A percentile compares a stretch with the other conserved stretches of the same genome.
Conservation (phyloP, 2,888 invertebrate species). For the Syrphus vitripennis region DNA sequence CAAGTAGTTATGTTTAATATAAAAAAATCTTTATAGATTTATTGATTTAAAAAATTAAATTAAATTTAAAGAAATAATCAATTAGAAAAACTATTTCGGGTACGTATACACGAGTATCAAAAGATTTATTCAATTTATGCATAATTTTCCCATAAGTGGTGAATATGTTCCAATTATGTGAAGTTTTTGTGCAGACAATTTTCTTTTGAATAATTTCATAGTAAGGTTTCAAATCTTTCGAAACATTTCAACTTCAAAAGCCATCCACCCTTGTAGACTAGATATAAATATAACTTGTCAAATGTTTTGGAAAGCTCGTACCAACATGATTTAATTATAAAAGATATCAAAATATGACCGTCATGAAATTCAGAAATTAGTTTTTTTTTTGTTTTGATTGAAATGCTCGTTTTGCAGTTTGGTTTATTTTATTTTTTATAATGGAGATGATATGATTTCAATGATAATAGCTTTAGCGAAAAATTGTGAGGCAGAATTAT, state of each 20-base stretch:
- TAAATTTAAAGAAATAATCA: too few relatives aligned
- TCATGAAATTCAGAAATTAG: conserved; percentile 33
- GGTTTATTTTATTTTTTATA: neutral
- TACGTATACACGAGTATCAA: too few relatives aligned
- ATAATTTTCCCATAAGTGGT: too few relatives aligned
- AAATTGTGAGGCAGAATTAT: neutral
- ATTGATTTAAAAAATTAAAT: too few relatives aligned
- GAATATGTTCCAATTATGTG: too few relatives aligned
- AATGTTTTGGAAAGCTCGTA: neutral
- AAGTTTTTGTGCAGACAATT: too few relatives aligned
- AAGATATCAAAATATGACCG: conserved; percentile 30
- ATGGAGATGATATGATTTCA: conserved; percentile 21
- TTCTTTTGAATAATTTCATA: too few relatives aligned
- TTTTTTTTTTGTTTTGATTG: conserved; percentile 4
- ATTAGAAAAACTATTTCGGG: too few relatives aligned
- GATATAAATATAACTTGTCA: neutral
- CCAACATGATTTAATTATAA: conserved; percentile 55
- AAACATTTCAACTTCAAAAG: neutral
- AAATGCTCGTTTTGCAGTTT: neutral
- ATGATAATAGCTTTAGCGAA: conserved; percentile 15
- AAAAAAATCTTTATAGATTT: too few relatives aligned
- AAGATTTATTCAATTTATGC: too few relatives aligned
- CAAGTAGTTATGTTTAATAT: too few relatives aligned
- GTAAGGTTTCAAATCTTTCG: neutral
- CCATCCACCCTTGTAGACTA: neutral